Evolutionary conservation across 1,140 invertebrate species (phyloP), one percentile per base, ranked within the genome.

Genomic region (Drosophila pachea): DNA sequence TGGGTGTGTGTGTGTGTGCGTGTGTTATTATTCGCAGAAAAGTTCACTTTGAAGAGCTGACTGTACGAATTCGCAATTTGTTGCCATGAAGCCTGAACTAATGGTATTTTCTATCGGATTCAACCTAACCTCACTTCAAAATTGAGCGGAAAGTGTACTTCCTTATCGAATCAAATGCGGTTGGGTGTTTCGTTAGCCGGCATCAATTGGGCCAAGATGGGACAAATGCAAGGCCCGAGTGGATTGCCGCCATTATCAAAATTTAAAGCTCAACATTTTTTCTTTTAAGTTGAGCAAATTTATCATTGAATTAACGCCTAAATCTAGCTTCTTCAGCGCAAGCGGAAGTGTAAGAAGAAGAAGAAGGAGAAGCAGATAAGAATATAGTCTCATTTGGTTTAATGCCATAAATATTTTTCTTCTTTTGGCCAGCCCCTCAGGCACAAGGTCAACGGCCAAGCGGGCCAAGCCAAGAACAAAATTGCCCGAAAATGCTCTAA

Each of bases 281-380:
- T 36, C 32, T 45, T 54, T 47, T 54, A 60, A 66, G 70, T 67
- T n/a, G 11, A 14, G 14, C 31, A 56, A 79, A 78, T 78, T 79
- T 67, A 79, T 76, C 77, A 73, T 73, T 65, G 76, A 76, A 81
- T 79, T 79, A 82, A 60, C 78, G 71, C 58, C 72, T 58, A 55
- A 22, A 62, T 36, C 31, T 42, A 16, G 35, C 42, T 55, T 49
- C 12, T 43, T 43, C 12, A 14, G 36, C 45, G 68, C 66, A 76
- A 65, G 38, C 16, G 32, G 5, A 49, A 33, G 22, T n/a, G 7
- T n/a, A 43, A 56, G 43, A 45, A 59, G n/a, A 54, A 33, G 33
- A 38, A 7, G 29, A 36, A 52, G 43, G 29, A 47, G 12, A 32
- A 7, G n/a, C n/a, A 32, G 40, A 43, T 43, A 45, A 74, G 65